Base-by-base conservation (phyloP, 2,113 vertebrate species). In the Silurus asotus region DNA sequence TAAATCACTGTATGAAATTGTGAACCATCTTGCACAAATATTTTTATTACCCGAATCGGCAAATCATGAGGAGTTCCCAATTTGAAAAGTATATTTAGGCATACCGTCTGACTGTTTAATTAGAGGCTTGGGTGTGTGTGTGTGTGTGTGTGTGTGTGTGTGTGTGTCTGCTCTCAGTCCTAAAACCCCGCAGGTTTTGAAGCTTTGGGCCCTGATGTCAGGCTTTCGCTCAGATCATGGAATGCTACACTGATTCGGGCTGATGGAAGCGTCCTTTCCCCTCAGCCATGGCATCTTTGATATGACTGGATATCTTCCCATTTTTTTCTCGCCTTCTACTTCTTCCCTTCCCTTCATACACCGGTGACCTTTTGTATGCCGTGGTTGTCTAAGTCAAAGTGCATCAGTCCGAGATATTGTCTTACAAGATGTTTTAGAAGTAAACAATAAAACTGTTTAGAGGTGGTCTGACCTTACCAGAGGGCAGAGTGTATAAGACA, bases 141-240 rank as follows among this genome's bases (percentile, higher is more conserved):
- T 14, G 13, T 70, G 67, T 45, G 67, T 65, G 8, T 17, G 67
- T 45, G 45, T 20, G 13, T 72, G 13, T 49, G 58, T 80, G 45
- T 59, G 64, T 75, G 53, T 86, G 64, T 56, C 64, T 28, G 55
- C n/a, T 74, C 51, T 76, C 45, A 74, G 65, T 84, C 90, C 80
- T 55, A 79, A 37, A 65, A 67, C 53, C 80, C 75, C 20, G 3
- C 81, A 76, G 82, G 80, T 76, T 48, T 8, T 8, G 7, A 20
- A 53, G 85, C 56, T 76, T 58, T 87, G 58, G 87, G 90, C 84
- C 82, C 86, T 85, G 51, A 72, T 90, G 93, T 94, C 94, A 94
- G 91, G 91, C 84, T 90, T 91, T 94, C 90, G 93, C 92, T 94
- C 92, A 89, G 90, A 93, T 94, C 93, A 94, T 87, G 85, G 84